Evolutionary conservation across 2,797 vertebrate genomes (phyloP), one percentile per base, ranked within the genome.

Genomic region (Sebastes hubbsi): DNA sequence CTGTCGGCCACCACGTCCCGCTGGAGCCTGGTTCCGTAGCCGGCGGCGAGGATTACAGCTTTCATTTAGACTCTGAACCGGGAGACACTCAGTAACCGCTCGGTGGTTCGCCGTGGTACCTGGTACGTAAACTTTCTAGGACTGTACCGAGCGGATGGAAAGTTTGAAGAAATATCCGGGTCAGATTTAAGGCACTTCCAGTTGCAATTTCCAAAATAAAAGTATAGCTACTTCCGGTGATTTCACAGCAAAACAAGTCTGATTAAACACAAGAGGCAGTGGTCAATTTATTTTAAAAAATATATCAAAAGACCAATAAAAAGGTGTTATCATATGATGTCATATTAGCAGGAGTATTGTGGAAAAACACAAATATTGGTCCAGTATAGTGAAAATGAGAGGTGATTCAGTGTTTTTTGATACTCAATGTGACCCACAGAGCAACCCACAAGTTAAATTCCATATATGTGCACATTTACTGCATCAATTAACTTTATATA

Each of bases 11-110:
- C 42, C 11, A 97, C 87, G 16, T 97, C 96, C 77, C 89, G 69
- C 86, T 95, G 95, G 6, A 97, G 91, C 85, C 96, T 91, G 72
- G 96, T 97, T 1, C 96, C 96, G 81, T 97, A 97, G 0, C 96
- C 96, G 24, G 96, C 96, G 18, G 95, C 96, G 32, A 97, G 91
- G 65, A 97, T 92, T 1, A 97, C 90, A 0, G 94, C 96, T 76
- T 96, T 97, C 96, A 97, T 97, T 65, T 25, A 25, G 8, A 4
- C 7, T 46, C 1, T 1, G 10, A 24, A 20, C 59, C 22, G 4
- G 6, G 7, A 27, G 2, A 18, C 1, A 9, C 1, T 25, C 25
- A 25, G 25, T 25, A 25, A 1, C 6, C 0, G 8, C 1, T 16
- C 1, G 0, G 25, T 27, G 1, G 4, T 12, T 2, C 14, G 0